These are phyloP conservation scores for Sminthurides aquaticus DNA, from an alignment of 2,888 invertebrate genomes.

Conservation along the genomic window DNA sequence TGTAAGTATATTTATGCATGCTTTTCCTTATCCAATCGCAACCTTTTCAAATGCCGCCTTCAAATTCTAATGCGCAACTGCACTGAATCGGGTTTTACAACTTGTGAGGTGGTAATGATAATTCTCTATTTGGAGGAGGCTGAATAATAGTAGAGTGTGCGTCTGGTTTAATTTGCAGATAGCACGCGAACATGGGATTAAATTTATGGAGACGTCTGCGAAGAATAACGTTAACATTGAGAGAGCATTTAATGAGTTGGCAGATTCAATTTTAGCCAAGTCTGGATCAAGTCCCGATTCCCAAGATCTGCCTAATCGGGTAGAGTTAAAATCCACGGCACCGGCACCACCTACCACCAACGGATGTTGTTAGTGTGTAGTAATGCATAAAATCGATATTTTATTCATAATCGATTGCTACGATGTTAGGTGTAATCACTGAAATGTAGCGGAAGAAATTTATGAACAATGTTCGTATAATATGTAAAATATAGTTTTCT, in stretches of 20 bases:
- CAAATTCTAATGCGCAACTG: no score
- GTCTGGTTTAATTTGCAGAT: conserved; percentile 80
- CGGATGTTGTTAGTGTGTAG: conserved; percentile 19
- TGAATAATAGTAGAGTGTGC: conserved; percentile 27
- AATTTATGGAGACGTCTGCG: conserved; percentile 97
- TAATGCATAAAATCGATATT: conserved; percentile 18
- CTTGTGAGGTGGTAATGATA: conserved; percentile 44
- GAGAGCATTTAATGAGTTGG: conserved; percentile 86
- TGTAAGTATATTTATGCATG: no score
- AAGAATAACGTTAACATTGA: conserved; percentile 96
- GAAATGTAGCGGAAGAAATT: no score
- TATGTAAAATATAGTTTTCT: no score
- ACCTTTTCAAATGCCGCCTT: no score
- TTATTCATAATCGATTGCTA: conserved; percentile 15
- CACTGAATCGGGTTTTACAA: no score
- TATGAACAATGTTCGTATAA: no score
- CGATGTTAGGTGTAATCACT: no score
- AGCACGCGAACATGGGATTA: conserved; percentile 87
- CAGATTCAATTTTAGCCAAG: conserved; percentile 90
- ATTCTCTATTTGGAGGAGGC: conserved; percentile 47
- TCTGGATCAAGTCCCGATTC: conserved; percentile 64
- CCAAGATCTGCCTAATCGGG: conserved; percentile 30
- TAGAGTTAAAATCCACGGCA: conserved; percentile 19
- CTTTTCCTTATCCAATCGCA: no score
- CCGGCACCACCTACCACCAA: conserved; percentile 6